Conservation (phyloP, 2,888 invertebrate genomes). For the Drosophila demipolita region DNA sequence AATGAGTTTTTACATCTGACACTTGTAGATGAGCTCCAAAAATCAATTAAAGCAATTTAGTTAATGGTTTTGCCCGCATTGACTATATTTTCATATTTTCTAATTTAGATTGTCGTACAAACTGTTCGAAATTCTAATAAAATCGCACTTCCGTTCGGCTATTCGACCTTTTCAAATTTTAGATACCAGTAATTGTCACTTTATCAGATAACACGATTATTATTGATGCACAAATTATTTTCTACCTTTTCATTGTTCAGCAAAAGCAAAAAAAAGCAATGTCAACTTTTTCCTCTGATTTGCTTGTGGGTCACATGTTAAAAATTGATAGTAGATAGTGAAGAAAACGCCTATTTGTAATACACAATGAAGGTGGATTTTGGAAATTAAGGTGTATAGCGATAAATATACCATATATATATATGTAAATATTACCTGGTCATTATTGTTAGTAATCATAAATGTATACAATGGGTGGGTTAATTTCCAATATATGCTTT, state of each 20-base stretch:
- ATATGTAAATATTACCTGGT: neutral
- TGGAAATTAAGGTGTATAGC: neutral
- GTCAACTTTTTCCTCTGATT: neutral
- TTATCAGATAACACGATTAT: slow-evolving; percentile 53
- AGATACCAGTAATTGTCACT: slow-evolving; percentile 19
- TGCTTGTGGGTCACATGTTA: slow-evolving; percentile 61
- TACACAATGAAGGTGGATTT: slow-evolving; percentile 6
- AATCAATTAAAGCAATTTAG: slow-evolving; percentile 68
- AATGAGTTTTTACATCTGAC: slow-evolving; percentile 60
- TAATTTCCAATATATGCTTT: neutral
- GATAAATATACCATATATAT: neutral
- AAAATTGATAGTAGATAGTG: slow-evolving; percentile 10
- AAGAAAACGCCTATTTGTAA: neutral
- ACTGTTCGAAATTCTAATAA: slow-evolving; percentile 4
- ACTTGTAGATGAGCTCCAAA: slow-evolving; percentile 27
- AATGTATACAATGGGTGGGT: neutral
- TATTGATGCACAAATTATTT: slow-evolving; percentile 47
- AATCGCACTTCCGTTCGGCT: slow-evolving; percentile 25
- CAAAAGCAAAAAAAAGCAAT: slow-evolving; percentile 9
- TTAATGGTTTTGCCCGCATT: slow-evolving; percentile 56
- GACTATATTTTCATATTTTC: neutral
- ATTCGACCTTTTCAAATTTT: slow-evolving; percentile 7
- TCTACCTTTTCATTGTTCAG: slow-evolving; percentile 44
- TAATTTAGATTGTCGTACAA: neutral
- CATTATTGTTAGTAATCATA: slow-evolving; percentile 1